Base-by-base conservation (phyloP, 2,797 vertebrate genomes). In the Galagoides demidoff region DNA sequence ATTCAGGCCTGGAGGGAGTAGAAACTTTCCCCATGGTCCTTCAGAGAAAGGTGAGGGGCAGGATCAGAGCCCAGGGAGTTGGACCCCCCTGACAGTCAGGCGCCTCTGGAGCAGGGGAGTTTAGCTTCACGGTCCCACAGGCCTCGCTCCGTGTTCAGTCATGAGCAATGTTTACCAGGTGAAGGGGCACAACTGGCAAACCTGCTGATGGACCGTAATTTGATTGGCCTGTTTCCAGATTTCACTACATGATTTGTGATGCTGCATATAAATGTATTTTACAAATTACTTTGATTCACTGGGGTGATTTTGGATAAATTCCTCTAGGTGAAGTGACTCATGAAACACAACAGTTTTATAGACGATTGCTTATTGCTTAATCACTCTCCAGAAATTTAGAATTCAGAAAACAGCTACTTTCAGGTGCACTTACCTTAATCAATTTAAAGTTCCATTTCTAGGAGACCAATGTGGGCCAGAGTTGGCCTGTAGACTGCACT, bases 211-310 rank as follows among this genome's bases (percentile, higher is more conserved):
- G 13, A 52, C 49, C 27, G 39, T 27, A 77, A 73, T 8, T 90
- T 57, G 55, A 52, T 90, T 76, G 85, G 45, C 22, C 34, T 57
- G 20, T 43, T 59, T 63, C 34, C n/a, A 82, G 34, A 78, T 68
- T 12, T 63, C 43, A 61, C 25, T 66, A 23, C 13, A 52, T 25
- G n/a, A 81, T 79, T 25, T 70, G 52, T 89, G 55, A 61, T 71
- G 31, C 14, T 17, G 71, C 25, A 43, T 76, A 45, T 83, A 13
- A 52, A 52, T 52, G 49, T 81, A 23, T 34, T 90, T 29, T 73
- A 92, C 52, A 85, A 85, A 94, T 78, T 57, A 79, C 19, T 86
- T 31, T 89, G 37, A 64, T 85, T 85, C 52, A 90, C 5, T 83
- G 87, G 27, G 17, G 20, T 81, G 92, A 78, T 57, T 66, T 79